Evolutionary conservation across 37 sponge, comb jelly and placozoan species (phyloP).

Genomic region (Hormiphora californensis): DNA sequence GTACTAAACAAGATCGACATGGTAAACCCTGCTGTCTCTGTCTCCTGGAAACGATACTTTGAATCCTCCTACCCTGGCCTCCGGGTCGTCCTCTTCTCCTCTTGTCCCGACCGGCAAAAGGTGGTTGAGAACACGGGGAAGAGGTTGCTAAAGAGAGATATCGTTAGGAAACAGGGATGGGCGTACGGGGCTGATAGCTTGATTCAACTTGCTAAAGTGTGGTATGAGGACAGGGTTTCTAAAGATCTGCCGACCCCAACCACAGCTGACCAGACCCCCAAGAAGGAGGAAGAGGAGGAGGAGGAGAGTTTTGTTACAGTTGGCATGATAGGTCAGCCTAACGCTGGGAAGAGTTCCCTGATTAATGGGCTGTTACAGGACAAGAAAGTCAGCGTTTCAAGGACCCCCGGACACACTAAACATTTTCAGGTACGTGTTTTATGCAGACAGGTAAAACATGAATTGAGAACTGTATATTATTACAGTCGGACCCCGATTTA

Average conservation of each 20-base stretch:
- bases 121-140: conserved; percentile 13
- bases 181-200: conserved; percentile 35
- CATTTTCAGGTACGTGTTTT: no score
- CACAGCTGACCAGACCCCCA: not conserved
- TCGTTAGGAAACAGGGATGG: not conserved
- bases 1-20: conserved; percentile 92
- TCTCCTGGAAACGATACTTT: conserved; percentile 94
- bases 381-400: conserved; percentile 93
- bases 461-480: no score
- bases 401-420: conserved; percentile 97
- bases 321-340: conserved; percentile 92
- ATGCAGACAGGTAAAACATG: no score
- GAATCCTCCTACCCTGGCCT: conserved; percentile 67
- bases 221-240: not conserved
- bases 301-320: conserved; percentile 69
- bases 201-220: conserved; percentile 8
- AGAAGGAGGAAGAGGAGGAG: conserved; percentile 54
- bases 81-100: conserved; percentile 85
- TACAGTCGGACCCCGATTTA: no score
- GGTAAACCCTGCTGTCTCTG: conserved; percentile 81
- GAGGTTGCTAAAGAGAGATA: conserved; percentile 4
- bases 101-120: conserved; percentile 63
- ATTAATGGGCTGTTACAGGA: conserved; percentile 86
- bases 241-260: not conserved
- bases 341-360: conserved; percentile 92